Evolutionary conservation across 2,797 vertebrate species (phyloP).

Genomic region (Cheirogaleus major): DNA sequence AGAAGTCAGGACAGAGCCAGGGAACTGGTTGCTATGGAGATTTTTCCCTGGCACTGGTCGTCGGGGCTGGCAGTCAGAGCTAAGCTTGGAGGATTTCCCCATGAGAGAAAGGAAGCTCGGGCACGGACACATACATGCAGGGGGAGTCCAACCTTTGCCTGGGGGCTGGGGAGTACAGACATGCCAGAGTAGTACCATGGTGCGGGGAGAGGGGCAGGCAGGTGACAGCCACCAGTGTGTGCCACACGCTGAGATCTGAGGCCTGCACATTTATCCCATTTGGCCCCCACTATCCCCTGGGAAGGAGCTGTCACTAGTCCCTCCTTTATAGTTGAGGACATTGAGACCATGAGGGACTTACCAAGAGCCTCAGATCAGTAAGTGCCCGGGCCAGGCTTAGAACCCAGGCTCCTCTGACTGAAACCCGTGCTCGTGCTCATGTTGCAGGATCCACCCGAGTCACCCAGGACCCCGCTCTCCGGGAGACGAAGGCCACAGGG

Average conservation of each 20-base stretch:
- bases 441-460: fast-evolving
- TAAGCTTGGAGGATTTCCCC: constrained; percentile 5
- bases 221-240: fast-evolving
- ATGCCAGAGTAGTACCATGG: background rate
- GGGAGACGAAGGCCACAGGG: background rate
- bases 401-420: background rate
- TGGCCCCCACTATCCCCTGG: background rate
- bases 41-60: background rate
- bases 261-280: background rate
- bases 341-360: too few relatives aligned
- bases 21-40: constrained; percentile 67
- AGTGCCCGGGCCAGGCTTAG: background rate
- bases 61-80: background rate
- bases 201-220: fast-evolving
- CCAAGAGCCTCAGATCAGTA: background rate
- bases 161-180: background rate
- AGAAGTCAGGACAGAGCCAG: background rate
- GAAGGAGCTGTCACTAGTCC: background rate
- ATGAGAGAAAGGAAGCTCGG: background rate
- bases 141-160: background rate
- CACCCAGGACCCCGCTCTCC: background rate
- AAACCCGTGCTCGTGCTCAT: background rate
- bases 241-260: background rate
- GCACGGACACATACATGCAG: background rate
- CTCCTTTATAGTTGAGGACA: background rate